These are phyloP conservation scores for Rutilus rutilus DNA, from an alignment of 2,113 vertebrate species.

Conservation along the genomic window DNA sequence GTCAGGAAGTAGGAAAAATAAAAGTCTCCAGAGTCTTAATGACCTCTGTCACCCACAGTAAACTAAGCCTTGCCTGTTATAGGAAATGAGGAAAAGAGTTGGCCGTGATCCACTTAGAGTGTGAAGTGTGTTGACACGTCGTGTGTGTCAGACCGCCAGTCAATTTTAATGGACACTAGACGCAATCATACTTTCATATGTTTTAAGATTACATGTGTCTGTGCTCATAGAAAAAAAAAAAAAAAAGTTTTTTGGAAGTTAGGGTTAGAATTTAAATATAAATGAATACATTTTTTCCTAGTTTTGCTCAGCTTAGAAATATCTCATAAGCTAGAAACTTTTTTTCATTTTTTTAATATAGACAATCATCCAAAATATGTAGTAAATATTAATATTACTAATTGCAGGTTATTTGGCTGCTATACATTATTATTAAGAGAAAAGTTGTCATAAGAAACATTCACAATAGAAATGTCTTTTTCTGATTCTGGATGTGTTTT, in stretches of 20 bases:
- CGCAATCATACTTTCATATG: background rate
- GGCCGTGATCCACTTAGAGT: background rate
- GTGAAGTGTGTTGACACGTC: conserved; percentile 1
- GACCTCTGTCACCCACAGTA: conserved; percentile 1
- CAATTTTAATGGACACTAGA: background rate
- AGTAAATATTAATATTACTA: background rate
- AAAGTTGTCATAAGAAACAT: too few species aligned
- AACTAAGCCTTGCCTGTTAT: background rate
- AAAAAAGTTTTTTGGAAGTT: background rate
- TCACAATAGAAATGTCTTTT: too few species aligned
- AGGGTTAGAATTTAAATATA: too few species aligned
- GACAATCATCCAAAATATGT: background rate
- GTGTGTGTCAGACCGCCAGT: background rate
- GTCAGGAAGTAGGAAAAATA: background rate
- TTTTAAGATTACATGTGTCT: background rate
- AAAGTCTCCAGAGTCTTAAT: background rate
- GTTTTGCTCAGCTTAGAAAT: background rate
- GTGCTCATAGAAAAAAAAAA: background rate
- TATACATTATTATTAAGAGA: background rate
- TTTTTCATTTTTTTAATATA: background rate
- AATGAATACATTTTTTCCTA: background rate
- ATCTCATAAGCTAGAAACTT: background rate
- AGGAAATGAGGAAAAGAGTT: background rate
- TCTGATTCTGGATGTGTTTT: too few species aligned
- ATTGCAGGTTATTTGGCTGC: background rate